These are phyloP conservation scores for Platichthys flesus DNA, from an alignment of 2,113 vertebrate genomes.

Conservation along the genomic window DNA sequence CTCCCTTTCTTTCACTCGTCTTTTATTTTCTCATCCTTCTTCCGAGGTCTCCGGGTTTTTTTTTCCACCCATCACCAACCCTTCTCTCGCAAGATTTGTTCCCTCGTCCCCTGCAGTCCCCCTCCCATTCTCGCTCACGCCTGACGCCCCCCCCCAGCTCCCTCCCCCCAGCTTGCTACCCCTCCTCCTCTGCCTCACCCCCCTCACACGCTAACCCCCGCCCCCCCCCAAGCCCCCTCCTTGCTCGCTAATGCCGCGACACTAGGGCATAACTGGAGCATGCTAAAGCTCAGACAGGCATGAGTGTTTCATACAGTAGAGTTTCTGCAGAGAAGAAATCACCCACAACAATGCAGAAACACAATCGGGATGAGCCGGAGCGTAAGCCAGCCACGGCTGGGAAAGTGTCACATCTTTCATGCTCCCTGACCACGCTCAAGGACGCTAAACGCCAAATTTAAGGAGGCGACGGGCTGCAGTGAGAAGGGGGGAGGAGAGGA, in stretches of 20 bases:
- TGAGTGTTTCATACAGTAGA: slow-evolving; percentile 83
- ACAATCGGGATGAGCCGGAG: slow-evolving; percentile 81
- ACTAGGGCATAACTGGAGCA: slow-evolving; percentile 86
- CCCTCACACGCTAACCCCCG: background rate
- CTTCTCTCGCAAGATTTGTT: slow-evolving; percentile 57
- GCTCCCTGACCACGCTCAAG: slow-evolving; percentile 84
- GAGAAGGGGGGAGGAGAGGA: slow-evolving; percentile 28
- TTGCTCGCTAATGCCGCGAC: slow-evolving; percentile 76
- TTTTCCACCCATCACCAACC: slow-evolving; percentile 41
- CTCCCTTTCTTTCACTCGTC: slow-evolving; percentile 11
- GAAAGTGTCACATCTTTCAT: slow-evolving; percentile 86
- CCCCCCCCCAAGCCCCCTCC: slow-evolving; percentile 5
- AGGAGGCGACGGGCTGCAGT: slow-evolving; percentile 68
- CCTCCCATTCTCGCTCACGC: slow-evolving; percentile 64
- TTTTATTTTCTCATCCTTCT: slow-evolving; percentile 44
- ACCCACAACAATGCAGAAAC: slow-evolving; percentile 82
- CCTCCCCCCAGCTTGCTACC: background rate
- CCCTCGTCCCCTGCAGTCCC: slow-evolving; percentile 67
- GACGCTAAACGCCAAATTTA: slow-evolving; percentile 83
- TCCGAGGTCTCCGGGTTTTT: slow-evolving; percentile 26
- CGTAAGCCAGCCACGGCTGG: slow-evolving; percentile 78
- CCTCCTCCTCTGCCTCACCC: background rate
- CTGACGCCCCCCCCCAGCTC: slow-evolving; percentile 27
- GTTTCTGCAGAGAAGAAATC: slow-evolving; percentile 78
- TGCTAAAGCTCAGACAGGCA: slow-evolving; percentile 86